These are phyloP conservation scores for Alviniconcha marisindica DNA, from an alignment of 1,140 invertebrate species.

Conservation along the genomic window DNA sequence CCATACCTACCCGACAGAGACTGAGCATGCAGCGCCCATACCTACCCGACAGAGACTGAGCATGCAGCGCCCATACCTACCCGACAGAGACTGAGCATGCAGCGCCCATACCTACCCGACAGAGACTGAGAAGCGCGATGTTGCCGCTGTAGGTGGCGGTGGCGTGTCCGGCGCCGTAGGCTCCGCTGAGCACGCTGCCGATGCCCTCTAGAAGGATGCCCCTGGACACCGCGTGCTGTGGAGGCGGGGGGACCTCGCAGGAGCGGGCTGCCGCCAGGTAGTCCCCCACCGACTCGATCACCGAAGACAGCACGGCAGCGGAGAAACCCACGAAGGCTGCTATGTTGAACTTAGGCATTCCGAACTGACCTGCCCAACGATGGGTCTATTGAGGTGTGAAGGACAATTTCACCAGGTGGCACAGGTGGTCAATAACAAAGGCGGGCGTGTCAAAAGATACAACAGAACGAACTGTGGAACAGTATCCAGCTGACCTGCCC, in stretches of 20 bases:
- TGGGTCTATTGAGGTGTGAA: too few relatives aligned
- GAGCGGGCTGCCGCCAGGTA: constrained; percentile 75
- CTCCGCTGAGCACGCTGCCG: constrained; percentile 87
- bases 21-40: too few relatives aligned
- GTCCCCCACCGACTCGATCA: constrained; percentile 77
- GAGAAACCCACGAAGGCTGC: constrained; percentile 74
- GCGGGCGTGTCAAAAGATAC: too few relatives aligned
- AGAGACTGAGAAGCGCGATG: constrained; percentile 61
- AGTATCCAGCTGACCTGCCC: too few relatives aligned
- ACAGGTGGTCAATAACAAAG: too few relatives aligned
- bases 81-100: too few relatives aligned
- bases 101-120: constrained; percentile 50
- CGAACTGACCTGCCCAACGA: constrained; percentile 76
- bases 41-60: too few relatives aligned
- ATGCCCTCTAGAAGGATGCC: constrained; percentile 90
- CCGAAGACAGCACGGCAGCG: constrained; percentile 72
- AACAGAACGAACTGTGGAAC: too few relatives aligned
- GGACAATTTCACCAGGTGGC: too few relatives aligned
- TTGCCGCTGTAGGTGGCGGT: constrained; percentile 85
- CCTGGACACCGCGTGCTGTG: constrained; percentile 78
- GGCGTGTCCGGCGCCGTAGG: constrained; percentile 88
- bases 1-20: too few relatives aligned
- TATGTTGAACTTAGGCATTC: constrained; percentile 70
- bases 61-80: too few relatives aligned
- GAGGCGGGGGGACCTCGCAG: constrained; percentile 69